Evolutionary conservation across 1,140 invertebrate genomes (phyloP), one percentile per base, ranked within the genome.

Genomic region (Magallana angulata): DNA sequence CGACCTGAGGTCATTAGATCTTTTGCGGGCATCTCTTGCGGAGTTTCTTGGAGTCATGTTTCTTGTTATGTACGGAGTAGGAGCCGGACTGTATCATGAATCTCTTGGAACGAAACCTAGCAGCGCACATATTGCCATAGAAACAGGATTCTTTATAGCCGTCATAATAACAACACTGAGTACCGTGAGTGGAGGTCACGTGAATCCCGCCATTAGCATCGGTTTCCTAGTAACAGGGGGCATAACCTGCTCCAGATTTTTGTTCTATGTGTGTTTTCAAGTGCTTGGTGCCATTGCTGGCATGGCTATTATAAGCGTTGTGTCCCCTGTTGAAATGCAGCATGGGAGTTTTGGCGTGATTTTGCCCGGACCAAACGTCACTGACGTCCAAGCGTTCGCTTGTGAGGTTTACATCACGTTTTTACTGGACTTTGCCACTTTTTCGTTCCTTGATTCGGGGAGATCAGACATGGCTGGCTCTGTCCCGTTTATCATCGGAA

Each of bases 321-420:
- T 93, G 1, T 88, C 86, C 9, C 91, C 91, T 0, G 58, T 11
- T 9, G 85, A 86, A 16, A 92, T 92, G 86, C 81, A 80, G 8
- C 56, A 82, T 12, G 92, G 90, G 5, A 87, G 82, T 24, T 82
- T 92, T 14, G 93, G 91, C 2, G 59, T 93, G 0, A 86, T 93
- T 0, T 11, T 87, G 11, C 92, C 91, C 12, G 86, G 85, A 7
- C 18, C 84, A 30, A 88, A 88, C n/a, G 89, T 94, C 81, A 91
- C 90, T 11, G 58, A 87, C 7, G 81, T 85, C 9, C 97, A 98
- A 95, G 98, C 96, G 0, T 94, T 98, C 48, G 94, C 97, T 14
- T 96, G 98, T 57, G 98, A 99, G 94, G 96, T 96, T 0, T 94
- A 98, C 85, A 97, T 98, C 87, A 98, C 98, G 0, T 98, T 98